Evolutionary conservation across 2,888 invertebrate species (phyloP).

Genomic region (Poecilobothrus nobilitatus): DNA sequence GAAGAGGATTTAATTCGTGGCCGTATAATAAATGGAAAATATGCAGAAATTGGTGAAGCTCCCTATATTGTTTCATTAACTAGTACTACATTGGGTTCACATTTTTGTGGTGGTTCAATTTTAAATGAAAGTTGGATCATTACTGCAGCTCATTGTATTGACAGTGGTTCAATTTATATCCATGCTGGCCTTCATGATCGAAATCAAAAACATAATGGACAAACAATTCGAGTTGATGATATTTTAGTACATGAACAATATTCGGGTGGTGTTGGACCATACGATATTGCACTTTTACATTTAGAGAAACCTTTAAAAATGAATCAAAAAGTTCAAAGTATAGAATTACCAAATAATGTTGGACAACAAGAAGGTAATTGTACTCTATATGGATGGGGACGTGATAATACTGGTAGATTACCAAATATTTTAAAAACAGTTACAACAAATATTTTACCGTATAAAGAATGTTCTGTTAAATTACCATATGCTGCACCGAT

Average conservation of each 20-base stretch:
- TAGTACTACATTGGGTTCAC: slow-evolving; percentile 22
- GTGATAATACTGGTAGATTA: slow-evolving; percentile 27
- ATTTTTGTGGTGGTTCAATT: slow-evolving; percentile 44
- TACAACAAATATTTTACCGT: slow-evolving; percentile 21
- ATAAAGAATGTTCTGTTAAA: slow-evolving; percentile 22
- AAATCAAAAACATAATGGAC: slow-evolving; percentile 25
- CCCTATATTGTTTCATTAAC: slow-evolving; percentile 44
- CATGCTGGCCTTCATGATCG: slow-evolving; percentile 42
- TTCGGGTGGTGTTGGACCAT: slow-evolving; percentile 40
- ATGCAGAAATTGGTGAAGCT: slow-evolving; percentile 38
- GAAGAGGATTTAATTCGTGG: slow-evolving; percentile 20
- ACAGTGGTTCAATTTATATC: slow-evolving; percentile 32
- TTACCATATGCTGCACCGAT: slow-evolving; percentile 28
- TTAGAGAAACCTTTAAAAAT: slow-evolving; percentile 30
- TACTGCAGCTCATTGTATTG: slow-evolving; percentile 41
- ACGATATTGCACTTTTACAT: slow-evolving; percentile 49
- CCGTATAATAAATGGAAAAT: slow-evolving; percentile 36
- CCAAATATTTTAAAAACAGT: slow-evolving; percentile 33
- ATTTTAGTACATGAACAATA: slow-evolving; percentile 35
- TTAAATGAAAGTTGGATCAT: slow-evolving; percentile 33
- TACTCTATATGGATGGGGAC: slow-evolving; percentile 32
- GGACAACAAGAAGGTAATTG: slow-evolving; percentile 16
- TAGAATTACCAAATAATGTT: slow-evolving; percentile 16
- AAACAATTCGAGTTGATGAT: slow-evolving; percentile 29
- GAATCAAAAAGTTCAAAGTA: slow-evolving; percentile 21